Conservation (phyloP, 1,140 invertebrate species). For the Glossosoma conforme region DNA sequence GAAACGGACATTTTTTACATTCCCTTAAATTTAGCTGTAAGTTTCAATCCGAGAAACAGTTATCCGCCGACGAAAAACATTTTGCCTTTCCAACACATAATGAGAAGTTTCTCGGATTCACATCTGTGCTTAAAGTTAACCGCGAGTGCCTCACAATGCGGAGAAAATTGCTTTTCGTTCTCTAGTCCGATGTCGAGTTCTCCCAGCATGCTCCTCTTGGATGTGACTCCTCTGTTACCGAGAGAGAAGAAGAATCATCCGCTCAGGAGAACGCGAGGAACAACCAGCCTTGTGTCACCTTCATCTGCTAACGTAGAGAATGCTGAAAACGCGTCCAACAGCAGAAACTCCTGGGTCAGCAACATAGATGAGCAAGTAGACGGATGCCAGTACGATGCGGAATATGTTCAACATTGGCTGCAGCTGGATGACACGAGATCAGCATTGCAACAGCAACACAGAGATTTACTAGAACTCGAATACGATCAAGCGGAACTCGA, state of each 20-base stretch:
- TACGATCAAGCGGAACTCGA: conserved; percentile 71
- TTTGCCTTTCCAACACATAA: conserved; percentile 65
- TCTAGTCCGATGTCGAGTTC: conserved; percentile 53
- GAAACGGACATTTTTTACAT: conserved; percentile 66
- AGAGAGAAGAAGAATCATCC: conserved; percentile 43
- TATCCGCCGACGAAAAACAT: conserved; percentile 63
- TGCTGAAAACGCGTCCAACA: conserved; percentile 32
- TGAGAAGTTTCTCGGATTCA: conserved; percentile 67
- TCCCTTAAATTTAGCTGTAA: conserved; percentile 60
- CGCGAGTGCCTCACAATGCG: conserved; percentile 48
- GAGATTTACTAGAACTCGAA: conserved; percentile 63
- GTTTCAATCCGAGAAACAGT: conserved; percentile 62
- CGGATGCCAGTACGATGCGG: conserved; percentile 63
- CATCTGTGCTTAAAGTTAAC: conserved; percentile 64
- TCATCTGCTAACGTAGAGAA: conserved; percentile 7
- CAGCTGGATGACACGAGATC: conserved; percentile 64
- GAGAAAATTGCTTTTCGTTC: conserved; percentile 47
- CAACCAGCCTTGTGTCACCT: conserved; percentile 34
- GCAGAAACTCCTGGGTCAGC: conserved; percentile 53
- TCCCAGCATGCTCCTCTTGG: conserved; percentile 53
- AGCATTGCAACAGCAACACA: conserved; percentile 59
- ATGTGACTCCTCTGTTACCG: conserved; percentile 42
- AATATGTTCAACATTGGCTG: conserved; percentile 72
- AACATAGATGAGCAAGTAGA: conserved; percentile 51
- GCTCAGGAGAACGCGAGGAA: conserved; percentile 41